Evolutionary conservation across 2,888 invertebrate genomes (phyloP), one percentile per base, ranked within the genome.

Genomic region (Peribatodes rhomboidaria): DNA sequence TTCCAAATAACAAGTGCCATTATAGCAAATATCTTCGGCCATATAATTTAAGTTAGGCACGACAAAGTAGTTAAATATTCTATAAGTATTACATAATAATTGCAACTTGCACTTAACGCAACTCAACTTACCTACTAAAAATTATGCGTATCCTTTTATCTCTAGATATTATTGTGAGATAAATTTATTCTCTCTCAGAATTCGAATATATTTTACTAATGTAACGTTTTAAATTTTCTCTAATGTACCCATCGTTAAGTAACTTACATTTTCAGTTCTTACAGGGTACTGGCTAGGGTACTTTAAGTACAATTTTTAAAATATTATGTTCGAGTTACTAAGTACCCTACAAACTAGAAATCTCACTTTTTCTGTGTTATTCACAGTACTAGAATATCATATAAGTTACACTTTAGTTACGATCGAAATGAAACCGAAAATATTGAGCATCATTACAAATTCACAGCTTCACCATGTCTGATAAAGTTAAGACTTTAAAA

Each of bases 361-460:
- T 88, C 88, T 88, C 90, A 90, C 88, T 89, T 83, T 78, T 75
- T 74, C 81, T 81, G 82, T 78, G 80, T 70, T 68, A 73, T 63
- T 73, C 81, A 84, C 84, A 84, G 83, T 76, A 57, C 65, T 78
- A 75, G 55, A 74, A 58, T 65, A 57, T 33, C n/a, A 44, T 53
- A 65, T 64, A 72, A 66, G 59, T 65, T 55, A 66, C 63, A 66
- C 50, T 56, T 65, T 50, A 61, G 52, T 63, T 50, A 65, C 67
- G 67, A 65, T 68, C 47, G 49, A 68, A 71, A 63, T 68, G 50
- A 69, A 72, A 70, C 64, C 18, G 37, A 60, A 56, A 65, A 65
- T 59, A 64, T 69, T 74, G 74, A 74, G 74, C 72, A 74, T 67
- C 62, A 57, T 62, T 62, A 52, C 53, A 53, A 56, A 35, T 80